phyloP scores from a whole-genome alignment of 2,797 vertebrate species.

The Mus caroli region DNA sequence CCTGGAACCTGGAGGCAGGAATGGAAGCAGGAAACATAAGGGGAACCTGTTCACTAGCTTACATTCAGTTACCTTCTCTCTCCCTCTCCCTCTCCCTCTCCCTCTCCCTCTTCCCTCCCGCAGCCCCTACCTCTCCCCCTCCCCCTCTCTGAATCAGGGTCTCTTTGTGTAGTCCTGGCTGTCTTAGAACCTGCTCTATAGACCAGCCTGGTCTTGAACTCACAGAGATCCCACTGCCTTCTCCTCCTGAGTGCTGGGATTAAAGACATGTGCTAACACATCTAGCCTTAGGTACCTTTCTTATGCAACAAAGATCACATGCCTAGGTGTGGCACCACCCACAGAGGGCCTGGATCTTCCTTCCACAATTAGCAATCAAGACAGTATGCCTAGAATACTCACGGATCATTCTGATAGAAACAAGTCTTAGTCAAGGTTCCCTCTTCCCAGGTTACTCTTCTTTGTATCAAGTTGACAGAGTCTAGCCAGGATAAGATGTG shows the following conservation, averaged over 20 bases:
- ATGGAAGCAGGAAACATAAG: neutral
- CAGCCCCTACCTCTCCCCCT: rapidly evolving
- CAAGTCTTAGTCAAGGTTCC: neutral
- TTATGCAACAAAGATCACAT: neutral
- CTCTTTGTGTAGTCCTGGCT: neutral
- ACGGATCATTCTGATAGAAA: neutral
- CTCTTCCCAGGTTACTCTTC: neutral
- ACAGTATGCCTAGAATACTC: neutral
- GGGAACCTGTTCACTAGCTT: neutral
- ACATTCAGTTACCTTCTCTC: too few relatives aligned
- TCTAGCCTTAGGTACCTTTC: neutral
- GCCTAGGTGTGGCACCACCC: neutral
- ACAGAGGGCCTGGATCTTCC: neutral
- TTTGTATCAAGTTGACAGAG: neutral
- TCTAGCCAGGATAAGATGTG: neutral
- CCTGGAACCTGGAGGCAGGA: neutral
- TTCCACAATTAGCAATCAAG: neutral
- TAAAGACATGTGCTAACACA: neutral
- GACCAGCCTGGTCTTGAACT: neutral
- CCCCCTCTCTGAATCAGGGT: neutral
- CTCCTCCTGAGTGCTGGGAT: neutral
- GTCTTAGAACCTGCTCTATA: neutral
- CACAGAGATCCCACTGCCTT: neutral
- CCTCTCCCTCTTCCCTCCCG: too few relatives aligned
- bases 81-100: too few relatives aligned